phyloP scores from a whole-genome alignment of 2,797 vertebrate genomes.

The Amazona ochrocephala region DNA sequence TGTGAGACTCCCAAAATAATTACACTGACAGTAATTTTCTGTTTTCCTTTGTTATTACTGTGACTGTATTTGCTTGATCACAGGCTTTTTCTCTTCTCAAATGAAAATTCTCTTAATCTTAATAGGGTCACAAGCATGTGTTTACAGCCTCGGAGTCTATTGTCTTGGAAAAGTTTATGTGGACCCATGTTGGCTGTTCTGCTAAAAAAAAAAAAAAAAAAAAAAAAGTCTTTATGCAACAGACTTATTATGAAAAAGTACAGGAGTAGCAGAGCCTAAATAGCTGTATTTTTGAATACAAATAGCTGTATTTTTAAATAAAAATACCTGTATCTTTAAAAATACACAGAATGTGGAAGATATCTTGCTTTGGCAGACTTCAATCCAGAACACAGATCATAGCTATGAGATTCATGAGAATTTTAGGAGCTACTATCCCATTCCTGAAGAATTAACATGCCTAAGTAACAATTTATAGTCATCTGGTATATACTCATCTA shows the following conservation, averaged over 20 bases:
- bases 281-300: not conserved
- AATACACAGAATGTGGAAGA: not conserved
- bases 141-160: not conserved
- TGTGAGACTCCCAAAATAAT: not conserved
- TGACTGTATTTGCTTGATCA: not conserved
- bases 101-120: not conserved
- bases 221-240: not conserved
- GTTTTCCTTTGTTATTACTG: not conserved
- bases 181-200: accelerated
- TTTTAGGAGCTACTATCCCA: not conserved
- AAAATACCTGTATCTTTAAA: not conserved
- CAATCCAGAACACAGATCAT: not conserved
- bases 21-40: not conserved
- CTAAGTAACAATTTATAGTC: not conserved
- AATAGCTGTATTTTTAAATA: not conserved
- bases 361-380: not conserved
- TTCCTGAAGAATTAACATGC: not conserved
- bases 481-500: not conserved
- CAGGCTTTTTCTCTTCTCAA: not conserved
- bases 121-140: not conserved
- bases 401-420: not conserved
- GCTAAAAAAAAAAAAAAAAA: not conserved
- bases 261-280: not conserved
- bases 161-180: not conserved
- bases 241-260: not conserved